These are phyloP conservation scores for Xestobium rufovillosum DNA, from an alignment of 2,888 invertebrate genomes.

Conservation along the genomic window DNA sequence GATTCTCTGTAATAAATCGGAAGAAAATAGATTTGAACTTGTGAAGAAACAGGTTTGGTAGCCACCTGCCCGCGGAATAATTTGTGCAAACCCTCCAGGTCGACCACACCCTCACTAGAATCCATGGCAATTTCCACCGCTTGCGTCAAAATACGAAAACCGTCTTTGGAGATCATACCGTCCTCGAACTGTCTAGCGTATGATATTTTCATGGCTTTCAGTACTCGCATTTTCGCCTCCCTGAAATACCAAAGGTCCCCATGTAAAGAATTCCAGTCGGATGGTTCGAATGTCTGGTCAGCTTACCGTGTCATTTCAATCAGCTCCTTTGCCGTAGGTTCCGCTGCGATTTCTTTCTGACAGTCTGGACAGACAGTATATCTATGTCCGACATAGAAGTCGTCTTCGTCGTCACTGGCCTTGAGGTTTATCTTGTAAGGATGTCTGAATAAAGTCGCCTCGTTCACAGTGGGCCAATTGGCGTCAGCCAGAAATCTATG, in stretches of 20 bases:
- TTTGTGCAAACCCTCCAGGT: constrained; percentile 31
- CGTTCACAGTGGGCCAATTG: constrained; percentile 53
- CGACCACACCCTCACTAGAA: constrained; percentile 42
- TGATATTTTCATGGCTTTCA: constrained; percentile 56
- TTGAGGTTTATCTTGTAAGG: constrained; percentile 50
- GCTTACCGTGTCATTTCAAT: constrained; percentile 49
- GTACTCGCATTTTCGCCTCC: constrained; percentile 52
- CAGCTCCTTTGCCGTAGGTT: constrained; percentile 51
- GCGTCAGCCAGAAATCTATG: constrained; percentile 54
- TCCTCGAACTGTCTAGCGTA: constrained; percentile 58
- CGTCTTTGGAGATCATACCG: constrained; percentile 53
- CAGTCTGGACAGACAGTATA: constrained; percentile 52
- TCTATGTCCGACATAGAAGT: constrained; percentile 43
- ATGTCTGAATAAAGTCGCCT: constrained; percentile 49
- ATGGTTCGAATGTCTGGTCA: background rate
- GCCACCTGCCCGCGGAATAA: constrained; percentile 9
- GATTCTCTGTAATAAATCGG: background rate
- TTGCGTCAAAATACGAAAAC: constrained; percentile 49
- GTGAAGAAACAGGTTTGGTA: background rate
- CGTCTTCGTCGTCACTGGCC: constrained; percentile 45
- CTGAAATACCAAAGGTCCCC: constrained; percentile 27
- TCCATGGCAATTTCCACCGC: constrained; percentile 48
- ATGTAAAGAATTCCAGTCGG: background rate
- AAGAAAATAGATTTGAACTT: no score
- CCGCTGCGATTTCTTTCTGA: constrained; percentile 48